These are phyloP conservation scores for Anser brachyrhynchus DNA, from an alignment of 2,113 vertebrate genomes.

Conservation along the genomic window DNA sequence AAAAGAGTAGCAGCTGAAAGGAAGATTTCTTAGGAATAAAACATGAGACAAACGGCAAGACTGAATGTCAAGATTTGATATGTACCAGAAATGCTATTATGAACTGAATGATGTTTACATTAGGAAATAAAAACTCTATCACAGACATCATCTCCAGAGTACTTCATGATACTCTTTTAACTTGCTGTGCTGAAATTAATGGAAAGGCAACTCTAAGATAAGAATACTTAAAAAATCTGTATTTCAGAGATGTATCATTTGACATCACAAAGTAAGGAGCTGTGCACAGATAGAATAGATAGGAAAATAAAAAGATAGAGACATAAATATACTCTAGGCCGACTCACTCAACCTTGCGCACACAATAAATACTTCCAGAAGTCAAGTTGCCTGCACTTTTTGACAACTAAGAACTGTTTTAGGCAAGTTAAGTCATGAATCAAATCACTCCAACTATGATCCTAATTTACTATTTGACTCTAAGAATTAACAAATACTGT, in stretches of 20 bases:
- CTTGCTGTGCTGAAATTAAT: background rate
- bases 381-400: background rate
- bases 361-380: background rate
- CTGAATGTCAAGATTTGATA: background rate
- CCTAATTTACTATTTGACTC: background rate
- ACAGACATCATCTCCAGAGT: background rate
- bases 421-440: background rate
- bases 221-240: background rate
- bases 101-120: background rate
- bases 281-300: background rate
- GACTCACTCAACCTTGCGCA: background rate
- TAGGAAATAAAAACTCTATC: slow-evolving; percentile 12
- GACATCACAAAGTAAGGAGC: background rate
- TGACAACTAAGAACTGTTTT: background rate
- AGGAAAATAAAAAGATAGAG: no score
- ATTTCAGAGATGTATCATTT: background rate
- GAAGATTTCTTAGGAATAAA: slow-evolving; percentile 3
- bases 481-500: background rate
- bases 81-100: background rate
- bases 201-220: background rate
- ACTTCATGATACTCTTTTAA: background rate
- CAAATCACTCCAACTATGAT: background rate
- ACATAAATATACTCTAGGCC: background rate
- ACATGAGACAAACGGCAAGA: background rate
- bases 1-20: background rate